Evolutionary conservation across 2,888 invertebrate species (phyloP), one percentile per base, ranked within the genome.

Genomic region (Euspilapteryx auroguttella): DNA sequence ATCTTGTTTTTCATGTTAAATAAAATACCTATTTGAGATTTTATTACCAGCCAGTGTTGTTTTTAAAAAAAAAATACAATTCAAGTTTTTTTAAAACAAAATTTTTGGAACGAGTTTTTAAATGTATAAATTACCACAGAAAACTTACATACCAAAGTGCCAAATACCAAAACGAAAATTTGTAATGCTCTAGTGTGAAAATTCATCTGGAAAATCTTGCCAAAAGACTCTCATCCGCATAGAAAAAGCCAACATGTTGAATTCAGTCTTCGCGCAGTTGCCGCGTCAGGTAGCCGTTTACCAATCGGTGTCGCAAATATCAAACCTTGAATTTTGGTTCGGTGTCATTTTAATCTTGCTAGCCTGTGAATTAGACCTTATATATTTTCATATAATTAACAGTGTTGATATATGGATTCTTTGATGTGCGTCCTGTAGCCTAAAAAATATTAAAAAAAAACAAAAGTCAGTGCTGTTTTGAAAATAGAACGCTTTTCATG

Each of bases 311-410:
- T 55, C 58, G 2, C 51, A 50, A 32, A 34, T 62, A 21, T 61
- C 69, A 2, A 64, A 68, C 47, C 50, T 59, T 2, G 71, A 76
- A 38, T 76, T 76, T 37, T 77, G 76, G 77, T 41, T 64, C 21
- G 75, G 73, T 5, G 53, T 55, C 0, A 31, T 76, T 2, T 37
- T 77, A 21, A 55, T 77, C 32, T 25, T 76, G 1, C 38, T 71
- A 36, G 77, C 76, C 27, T 77, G 75, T 45, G 76, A 77, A 55
- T 52, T 76, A 57, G 75, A 77, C 49, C 36, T 77, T 10, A 52
- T 77, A 31, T 76, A 65, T 37, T 76, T 73, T 32, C 73, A 71
- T 34, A 49, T 59, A 27, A 26, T 54, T 25, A 46, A 57, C 36
- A 32, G 29, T 27, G 32, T 49, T 7, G 41, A 45, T 27, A 31